A percentile compares a stretch with the other conserved stretches of the same genome.
These are phyloP conservation scores for Paguma larvata DNA, from an alignment of 2,797 vertebrate genomes.

Conservation along the genomic window DNA sequence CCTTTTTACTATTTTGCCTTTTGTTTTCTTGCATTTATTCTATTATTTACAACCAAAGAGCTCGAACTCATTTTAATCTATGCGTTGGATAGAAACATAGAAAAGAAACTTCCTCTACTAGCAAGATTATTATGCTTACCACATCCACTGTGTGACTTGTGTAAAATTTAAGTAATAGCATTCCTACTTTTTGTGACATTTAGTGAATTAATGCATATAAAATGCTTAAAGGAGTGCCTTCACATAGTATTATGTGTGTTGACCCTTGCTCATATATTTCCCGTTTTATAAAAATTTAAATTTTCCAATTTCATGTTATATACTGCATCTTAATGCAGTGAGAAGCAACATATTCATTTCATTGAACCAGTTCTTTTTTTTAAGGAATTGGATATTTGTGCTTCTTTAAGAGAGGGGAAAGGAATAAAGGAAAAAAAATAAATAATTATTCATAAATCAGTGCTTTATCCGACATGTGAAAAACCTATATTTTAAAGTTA, in stretches of 20 bases:
- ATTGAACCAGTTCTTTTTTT: not conserved
- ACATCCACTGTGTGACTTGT: not conserved
- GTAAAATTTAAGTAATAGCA: not conserved
- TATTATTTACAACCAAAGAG: not conserved
- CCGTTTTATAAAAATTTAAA: not conserved
- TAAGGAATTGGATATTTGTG: not conserved
- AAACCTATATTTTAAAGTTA: not conserved
- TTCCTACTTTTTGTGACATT: not conserved
- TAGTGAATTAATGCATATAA: not conserved
- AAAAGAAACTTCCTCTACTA: not conserved
- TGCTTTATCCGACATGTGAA: conserved; percentile 41
- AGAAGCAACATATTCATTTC: not conserved
- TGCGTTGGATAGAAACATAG: not conserved
- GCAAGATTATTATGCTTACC: not conserved
- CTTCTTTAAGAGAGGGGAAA: not conserved
- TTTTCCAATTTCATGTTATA: not conserved
- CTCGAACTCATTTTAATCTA: not conserved
- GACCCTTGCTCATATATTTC: not conserved
- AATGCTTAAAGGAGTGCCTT: not conserved
- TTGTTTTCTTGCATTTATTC: not conserved
- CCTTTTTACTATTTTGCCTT: not conserved
- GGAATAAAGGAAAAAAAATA: not conserved
- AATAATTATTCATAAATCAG: conserved; percentile 53
- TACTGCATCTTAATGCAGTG: not conserved
- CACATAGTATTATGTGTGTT: not conserved